Evolutionary conservation across 1,140 invertebrate species (phyloP), one percentile per base, ranked within the genome.

Genomic region (roundworm (Caenorhabditis elegans)): DNA sequence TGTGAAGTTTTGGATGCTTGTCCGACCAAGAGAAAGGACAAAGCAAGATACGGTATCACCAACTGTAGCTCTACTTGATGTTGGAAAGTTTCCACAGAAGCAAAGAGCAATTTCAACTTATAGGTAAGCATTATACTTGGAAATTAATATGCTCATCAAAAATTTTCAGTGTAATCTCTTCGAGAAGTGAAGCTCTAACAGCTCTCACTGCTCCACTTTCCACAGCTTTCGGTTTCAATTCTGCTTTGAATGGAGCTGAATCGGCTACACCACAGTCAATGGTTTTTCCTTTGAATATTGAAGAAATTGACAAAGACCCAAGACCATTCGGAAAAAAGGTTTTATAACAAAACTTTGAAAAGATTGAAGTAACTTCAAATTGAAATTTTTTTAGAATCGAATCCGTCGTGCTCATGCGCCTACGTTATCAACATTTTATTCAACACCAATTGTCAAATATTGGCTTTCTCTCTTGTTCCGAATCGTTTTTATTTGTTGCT

Each of bases 371-470:
- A 2, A 49, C 2, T 17, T 24, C 26, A 34, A 53, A 53, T n/a
- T n/a, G 39, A 43, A 34, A 34, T 11, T 2, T 51, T 2, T 80
- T 80, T 13, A 80, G 80, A 81, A 76, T 15, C 19, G 75, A 10
- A 70, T 78, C 24, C 65, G 48, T 76, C 75, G 65, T 36, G 43
- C 79, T 13, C 24, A 80, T 49, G 48, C 83, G 34, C 83, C 84
- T 15, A 48, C 70, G 22, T 46, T 85, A 15, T 47, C 24, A 26
- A 36, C 83, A 15, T 88, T 88, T 49, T 88, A 88, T 79, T 51
- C 80, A 19, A 88, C 88, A 46, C 87, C 87, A 36, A 88, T 88
- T 51, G 86, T 85, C 39, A 88, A 88, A 75, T 89, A 87, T 53
- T 88, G 88, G 87, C 43, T 88, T 2, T 88, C 87, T 17, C 70